phyloP scores from a whole-genome alignment of 1,140 invertebrate species.

The Drosophila ironensis region DNA sequence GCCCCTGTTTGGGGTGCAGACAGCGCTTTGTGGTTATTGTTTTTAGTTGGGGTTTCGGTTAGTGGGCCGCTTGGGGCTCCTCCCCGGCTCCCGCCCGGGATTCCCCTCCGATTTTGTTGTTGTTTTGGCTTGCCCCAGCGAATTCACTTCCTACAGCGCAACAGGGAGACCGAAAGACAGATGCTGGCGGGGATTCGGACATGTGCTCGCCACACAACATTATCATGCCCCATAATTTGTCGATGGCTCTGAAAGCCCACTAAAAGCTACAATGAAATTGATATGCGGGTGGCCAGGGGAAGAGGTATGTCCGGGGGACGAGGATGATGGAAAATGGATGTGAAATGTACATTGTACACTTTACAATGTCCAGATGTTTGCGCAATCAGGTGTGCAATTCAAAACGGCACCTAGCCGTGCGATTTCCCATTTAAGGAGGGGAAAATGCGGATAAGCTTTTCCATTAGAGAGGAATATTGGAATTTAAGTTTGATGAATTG shows the following conservation, averaged over 20 bases:
- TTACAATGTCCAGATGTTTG: neutral
- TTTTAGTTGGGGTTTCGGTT: conserved; percentile 69
- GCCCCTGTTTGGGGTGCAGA: conserved; percentile 30
- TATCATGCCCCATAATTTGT: conserved; percentile 53
- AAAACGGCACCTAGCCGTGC: too few species aligned
- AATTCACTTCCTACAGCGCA: conserved; percentile 59
- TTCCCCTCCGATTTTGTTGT: conserved; percentile 5
- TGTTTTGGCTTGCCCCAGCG: conserved; percentile 17
- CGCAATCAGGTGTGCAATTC: conserved; percentile 11
- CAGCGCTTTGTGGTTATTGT: conserved; percentile 56
- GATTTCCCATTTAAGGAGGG: too few species aligned
- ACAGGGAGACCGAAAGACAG: neutral
- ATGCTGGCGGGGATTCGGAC: conserved; percentile 46
- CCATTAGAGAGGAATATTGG: too few species aligned
- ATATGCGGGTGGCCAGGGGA: neutral
- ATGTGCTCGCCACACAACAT: conserved; percentile 49
- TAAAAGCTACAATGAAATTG: conserved; percentile 19
- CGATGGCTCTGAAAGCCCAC: conserved; percentile 32
- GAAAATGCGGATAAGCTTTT: too few species aligned
- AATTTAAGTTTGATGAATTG: too few species aligned
- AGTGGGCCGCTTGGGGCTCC: conserved; percentile 64
- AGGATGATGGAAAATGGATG: conserved; percentile 7
- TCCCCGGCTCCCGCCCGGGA: neutral
- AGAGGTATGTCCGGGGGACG: neutral
- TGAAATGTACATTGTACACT: neutral